Evolutionary conservation across 1,140 invertebrate genomes (phyloP).

Genomic region (Musca domestica): DNA sequence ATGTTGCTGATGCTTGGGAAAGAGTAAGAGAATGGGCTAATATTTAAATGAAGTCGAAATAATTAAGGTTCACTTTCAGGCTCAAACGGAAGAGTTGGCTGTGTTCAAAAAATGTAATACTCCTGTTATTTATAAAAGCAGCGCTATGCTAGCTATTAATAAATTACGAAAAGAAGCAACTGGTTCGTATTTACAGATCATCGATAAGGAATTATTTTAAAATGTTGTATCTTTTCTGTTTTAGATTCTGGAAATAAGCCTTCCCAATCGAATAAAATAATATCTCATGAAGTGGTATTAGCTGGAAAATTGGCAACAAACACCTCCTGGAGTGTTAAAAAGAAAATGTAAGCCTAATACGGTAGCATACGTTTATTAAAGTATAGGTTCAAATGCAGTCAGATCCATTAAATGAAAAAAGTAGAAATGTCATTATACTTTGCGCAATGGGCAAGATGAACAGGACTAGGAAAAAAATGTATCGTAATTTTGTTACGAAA

Average conservation of each 20-base stretch:
- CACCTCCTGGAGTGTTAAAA: conserved; percentile 71
- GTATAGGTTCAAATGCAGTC: too few species aligned
- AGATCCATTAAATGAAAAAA: too few species aligned
- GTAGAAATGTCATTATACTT: too few species aligned
- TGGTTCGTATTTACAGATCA: conserved; percentile 39
- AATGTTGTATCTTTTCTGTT: conserved; percentile 9
- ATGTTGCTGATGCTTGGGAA: conserved; percentile 69
- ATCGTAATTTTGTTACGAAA: too few species aligned
- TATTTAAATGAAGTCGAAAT: conserved; percentile 6
- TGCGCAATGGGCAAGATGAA: too few species aligned
- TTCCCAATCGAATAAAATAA: conserved; percentile 42
- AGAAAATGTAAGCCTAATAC: conserved; percentile 40
- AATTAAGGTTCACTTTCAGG: conserved; percentile 48
- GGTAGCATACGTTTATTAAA: too few species aligned
- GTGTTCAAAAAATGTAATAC: conserved; percentile 77
- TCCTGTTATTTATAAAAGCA: conserved; percentile 79
- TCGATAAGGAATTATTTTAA: not conserved
- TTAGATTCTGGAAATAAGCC: conserved; percentile 47
- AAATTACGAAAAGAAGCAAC: conserved; percentile 68
- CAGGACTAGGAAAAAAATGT: too few species aligned
- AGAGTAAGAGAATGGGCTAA: too few species aligned
- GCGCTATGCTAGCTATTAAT: conserved; percentile 76
- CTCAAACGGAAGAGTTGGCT: conserved; percentile 72
- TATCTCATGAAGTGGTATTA: conserved; percentile 67
- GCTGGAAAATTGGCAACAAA: conserved; percentile 61